Conservation (phyloP, 2,113 vertebrate genomes). For the Siniperca chuatsi region DNA sequence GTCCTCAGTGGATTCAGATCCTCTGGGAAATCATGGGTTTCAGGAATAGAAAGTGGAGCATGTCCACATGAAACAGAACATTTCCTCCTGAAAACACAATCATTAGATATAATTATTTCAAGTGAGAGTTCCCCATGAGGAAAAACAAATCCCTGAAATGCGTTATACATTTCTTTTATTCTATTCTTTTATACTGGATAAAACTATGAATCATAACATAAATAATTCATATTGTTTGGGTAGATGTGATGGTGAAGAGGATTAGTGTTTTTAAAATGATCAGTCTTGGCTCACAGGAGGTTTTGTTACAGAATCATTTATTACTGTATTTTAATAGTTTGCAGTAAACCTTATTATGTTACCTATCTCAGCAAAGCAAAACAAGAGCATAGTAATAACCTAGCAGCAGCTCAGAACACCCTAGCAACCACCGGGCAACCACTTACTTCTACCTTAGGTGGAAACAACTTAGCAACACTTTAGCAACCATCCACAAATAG, state of each 20-base stretch:
- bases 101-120: conserved; percentile 18
- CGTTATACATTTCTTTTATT: not conserved
- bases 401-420: too few species aligned
- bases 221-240: not conserved
- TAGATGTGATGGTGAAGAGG: too few species aligned
- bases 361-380: not conserved
- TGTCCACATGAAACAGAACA: conserved; percentile 36
- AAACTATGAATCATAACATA: not conserved
- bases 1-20: conserved; percentile 38
- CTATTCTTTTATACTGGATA: not conserved
- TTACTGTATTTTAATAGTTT: not conserved
- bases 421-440: too few species aligned
- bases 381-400: not conserved
- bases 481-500: too few species aligned
- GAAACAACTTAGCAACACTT: too few species aligned
- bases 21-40: conserved; percentile 46
- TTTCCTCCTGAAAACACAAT: conserved; percentile 42
- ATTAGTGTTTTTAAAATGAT: not conserved
- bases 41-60: conserved; percentile 49
- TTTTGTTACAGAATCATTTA: not conserved
- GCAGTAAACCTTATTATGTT: not conserved
- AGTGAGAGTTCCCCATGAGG: not conserved
- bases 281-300: not conserved
- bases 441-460: too few species aligned
- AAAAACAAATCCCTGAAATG: not conserved